phyloP scores from a whole-genome alignment of 1,140 invertebrate genomes.

The Anastrepha ludens region DNA sequence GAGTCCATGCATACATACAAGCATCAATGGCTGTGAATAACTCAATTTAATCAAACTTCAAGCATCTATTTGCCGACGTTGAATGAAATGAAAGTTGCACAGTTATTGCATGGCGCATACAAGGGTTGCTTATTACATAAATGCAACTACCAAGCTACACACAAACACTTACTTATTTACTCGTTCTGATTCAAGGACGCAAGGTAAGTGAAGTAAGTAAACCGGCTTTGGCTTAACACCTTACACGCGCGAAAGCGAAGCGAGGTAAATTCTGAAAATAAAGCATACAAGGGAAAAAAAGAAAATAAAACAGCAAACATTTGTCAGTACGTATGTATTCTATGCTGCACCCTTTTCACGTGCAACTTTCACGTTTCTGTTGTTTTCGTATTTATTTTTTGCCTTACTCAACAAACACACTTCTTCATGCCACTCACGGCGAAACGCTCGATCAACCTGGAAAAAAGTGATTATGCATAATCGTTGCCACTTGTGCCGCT shows the following conservation, averaged over 20 bases:
- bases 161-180: neutral
- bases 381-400: neutral
- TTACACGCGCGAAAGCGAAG: constrained; percentile 4
- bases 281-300: constrained; percentile 46
- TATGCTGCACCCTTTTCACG: constrained; percentile 4
- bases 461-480: constrained; percentile 61
- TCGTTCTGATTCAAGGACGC: constrained; percentile 6
- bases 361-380: neutral
- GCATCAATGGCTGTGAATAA: constrained; percentile 52
- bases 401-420: neutral
- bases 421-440: neutral
- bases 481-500: constrained; percentile 58
- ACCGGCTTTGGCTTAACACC: constrained; percentile 46
- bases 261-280: constrained; percentile 39
- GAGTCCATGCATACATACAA: neutral
- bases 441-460: constrained; percentile 58
- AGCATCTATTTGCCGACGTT: neutral
- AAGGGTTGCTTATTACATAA: neutral
- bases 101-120: neutral
- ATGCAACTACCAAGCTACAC: constrained; percentile 15
- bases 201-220: constrained; percentile 37
- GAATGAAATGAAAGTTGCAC: constrained; percentile 25
- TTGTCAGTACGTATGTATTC: neutral
- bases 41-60: constrained; percentile 62
- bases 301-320: constrained; percentile 37